Evolutionary conservation across 1,140 invertebrate genomes (phyloP).

Genomic region (Temnothorax nylanderi): DNA sequence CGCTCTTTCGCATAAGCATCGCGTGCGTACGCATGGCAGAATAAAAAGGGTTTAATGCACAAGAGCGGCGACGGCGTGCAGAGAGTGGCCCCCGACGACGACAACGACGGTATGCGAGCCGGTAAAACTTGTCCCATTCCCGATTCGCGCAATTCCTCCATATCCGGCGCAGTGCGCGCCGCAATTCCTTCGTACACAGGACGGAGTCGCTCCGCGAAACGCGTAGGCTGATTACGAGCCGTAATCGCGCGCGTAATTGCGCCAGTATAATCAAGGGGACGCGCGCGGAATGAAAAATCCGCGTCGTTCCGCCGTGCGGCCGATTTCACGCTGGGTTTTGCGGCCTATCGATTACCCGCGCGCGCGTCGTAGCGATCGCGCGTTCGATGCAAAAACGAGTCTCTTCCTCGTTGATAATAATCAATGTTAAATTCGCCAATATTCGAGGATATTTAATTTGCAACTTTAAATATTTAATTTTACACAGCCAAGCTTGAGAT

Average conservation of each 20-base stretch:
- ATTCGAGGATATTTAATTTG: not conserved
- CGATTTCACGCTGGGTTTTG: conserved; percentile 23
- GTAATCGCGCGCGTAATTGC: conserved; percentile 59
- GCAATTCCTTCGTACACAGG: conserved; percentile 30
- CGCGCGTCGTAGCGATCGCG: not conserved
- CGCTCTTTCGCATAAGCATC: conserved; percentile 39
- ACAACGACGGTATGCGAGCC: conserved; percentile 21
- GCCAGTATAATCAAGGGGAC: conserved; percentile 34
- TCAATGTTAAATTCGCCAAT: not conserved
- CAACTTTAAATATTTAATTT: not conserved
- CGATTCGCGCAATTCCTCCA: conserved; percentile 44
- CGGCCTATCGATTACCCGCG: conserved; percentile 22
- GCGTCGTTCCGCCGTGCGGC: conserved; percentile 1
- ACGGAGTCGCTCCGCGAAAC: conserved; percentile 30
- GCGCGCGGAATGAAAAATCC: conserved; percentile 39
- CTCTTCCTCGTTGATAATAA: not conserved
- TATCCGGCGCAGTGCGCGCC: conserved; percentile 1
- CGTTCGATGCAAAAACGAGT: not conserved
- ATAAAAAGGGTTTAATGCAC: conserved; percentile 45
- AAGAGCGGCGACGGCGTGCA: conserved; percentile 1
- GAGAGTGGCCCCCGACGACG: conserved; percentile 12
- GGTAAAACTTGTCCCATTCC: conserved; percentile 52
- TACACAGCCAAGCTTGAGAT: not conserved
- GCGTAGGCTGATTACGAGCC: conserved; percentile 49
- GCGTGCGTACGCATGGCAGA: not conserved